Percentiles rank a stretch among this genome's conserved stretches.
Evolutionary conservation across 1,140 invertebrate genomes (phyloP).

Genomic region (Apocrypta bakeri): DNA sequence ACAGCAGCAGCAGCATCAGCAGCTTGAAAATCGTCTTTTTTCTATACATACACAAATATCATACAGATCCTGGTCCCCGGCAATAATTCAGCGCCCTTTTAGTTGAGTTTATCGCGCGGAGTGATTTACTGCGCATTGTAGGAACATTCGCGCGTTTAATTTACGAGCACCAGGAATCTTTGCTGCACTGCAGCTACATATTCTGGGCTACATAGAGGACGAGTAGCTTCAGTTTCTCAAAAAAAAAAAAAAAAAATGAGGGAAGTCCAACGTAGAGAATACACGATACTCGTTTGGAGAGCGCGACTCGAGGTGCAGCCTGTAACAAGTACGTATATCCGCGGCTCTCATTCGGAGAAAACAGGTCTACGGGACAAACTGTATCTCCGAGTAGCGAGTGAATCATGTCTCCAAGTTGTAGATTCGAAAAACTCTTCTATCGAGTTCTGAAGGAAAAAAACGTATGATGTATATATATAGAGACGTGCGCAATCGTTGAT

Average conservation of each 20-base stretch:
- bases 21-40: not conserved
- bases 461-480: too few relatives aligned
- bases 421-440: not conserved
- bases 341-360: not conserved
- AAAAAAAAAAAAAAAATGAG: not conserved
- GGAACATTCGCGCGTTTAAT: constrained; percentile 62
- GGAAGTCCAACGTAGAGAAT: not conserved
- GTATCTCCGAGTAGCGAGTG: not conserved
- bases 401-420: not conserved
- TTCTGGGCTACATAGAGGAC: not conserved
- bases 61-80: constrained; percentile 28
- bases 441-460: not conserved
- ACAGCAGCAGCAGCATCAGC: too few relatives aligned
- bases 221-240: not conserved
- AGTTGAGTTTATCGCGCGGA: constrained; percentile 54
- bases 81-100: constrained; percentile 63
- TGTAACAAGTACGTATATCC: not conserved
- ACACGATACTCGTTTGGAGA: not conserved
- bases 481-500: too few relatives aligned
- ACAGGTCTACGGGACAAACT: not conserved
- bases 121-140: constrained; percentile 67
- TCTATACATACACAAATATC: constrained; percentile 2
- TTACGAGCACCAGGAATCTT: constrained; percentile 57
- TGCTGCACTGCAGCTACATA: not conserved
- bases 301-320: not conserved